Conservation (phyloP, 2,888 invertebrate genomes). For the Dorcus hopei region DNA sequence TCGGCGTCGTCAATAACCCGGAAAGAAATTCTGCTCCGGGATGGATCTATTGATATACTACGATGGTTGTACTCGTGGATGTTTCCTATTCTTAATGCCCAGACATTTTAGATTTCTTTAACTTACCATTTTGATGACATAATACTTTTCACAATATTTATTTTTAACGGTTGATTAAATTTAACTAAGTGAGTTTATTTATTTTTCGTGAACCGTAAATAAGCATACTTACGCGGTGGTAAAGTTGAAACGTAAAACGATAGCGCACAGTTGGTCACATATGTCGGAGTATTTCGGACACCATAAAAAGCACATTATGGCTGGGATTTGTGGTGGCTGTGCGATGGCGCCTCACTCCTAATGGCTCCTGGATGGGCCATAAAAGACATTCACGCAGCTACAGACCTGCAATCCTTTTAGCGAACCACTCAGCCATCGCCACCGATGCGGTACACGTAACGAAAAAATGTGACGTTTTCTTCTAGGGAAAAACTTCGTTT, state of each 20-base stretch:
- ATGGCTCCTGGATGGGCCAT: conserved; percentile 5
- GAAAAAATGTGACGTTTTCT: conserved; percentile 6
- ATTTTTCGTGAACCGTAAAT: no score
- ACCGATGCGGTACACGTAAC: background rate
- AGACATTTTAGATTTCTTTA: no score
- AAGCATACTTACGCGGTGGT: no score
- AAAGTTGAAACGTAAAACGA: background rate
- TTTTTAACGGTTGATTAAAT: no score
- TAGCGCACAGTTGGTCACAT: conserved; percentile 11
- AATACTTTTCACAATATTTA: no score
- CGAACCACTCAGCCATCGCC: conserved; percentile 1
- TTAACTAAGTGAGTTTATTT: no score
- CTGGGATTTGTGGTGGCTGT: background rate
- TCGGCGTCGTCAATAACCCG: background rate
- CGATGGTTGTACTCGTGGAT: no score
- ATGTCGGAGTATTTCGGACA: conserved; percentile 18
- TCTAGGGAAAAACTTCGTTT: background rate
- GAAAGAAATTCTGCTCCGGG: no score
- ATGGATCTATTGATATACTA: no score
- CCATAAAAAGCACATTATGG: conserved; percentile 21
- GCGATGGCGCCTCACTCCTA: conserved; percentile 4
- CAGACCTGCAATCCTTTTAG: conserved; percentile 2
- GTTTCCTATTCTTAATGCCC: no score
- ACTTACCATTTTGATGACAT: no score
- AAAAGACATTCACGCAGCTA: conserved; percentile 12